Base-by-base conservation (phyloP, 2,113 vertebrate species). In the Thymallus thymallus region DNA sequence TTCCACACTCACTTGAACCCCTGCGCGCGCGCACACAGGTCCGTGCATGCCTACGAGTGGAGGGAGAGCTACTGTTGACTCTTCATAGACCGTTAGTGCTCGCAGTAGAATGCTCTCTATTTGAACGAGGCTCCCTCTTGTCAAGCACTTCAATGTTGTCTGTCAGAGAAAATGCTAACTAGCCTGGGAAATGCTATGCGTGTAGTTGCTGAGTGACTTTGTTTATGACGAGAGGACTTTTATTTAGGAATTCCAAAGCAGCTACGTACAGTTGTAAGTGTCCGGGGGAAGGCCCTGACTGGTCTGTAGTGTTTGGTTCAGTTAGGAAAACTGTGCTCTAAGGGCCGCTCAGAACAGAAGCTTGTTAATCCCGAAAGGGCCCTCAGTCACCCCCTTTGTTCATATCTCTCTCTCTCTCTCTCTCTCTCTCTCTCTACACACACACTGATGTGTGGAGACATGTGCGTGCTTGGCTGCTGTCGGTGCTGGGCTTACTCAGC, bases 391-490 rank as follows among this genome's bases (percentile, higher is more conserved):
- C 51, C 60, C 20, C 41, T 58, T 16, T 68, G 58, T 64, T 68
- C 69, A 48, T 46, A 7, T 2, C 20, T 65, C 67, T 3, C 35
- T 41, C 35, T 41, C 0, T 2, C 35, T 41, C 9, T 41, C 0
- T 10, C 35, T 41, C 9, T 41, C 9, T 41, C 51, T 24, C n/a
- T 35, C 30, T 46, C 60, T 30, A 32, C 22, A 26, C 5, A 61
- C 73, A 89, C 18, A 16, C 70, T 89, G 86, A 90, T 85, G 76
- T 73, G 74, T 63, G 67, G 79, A 75, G 88, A 90, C 78, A 7
- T 80, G 80, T 90, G 88, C 84, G 76, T 90, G 85, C 80, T 78
- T 79, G 77, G 78, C 84, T 83, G 77, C 84, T 76, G 81, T 79
- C 64, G 77, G 79, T 73, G 77, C 69, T 74, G 72, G 76, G 74